phyloP scores from a whole-genome alignment of 2,888 invertebrate genomes.

The Tenthredo livida region DNA sequence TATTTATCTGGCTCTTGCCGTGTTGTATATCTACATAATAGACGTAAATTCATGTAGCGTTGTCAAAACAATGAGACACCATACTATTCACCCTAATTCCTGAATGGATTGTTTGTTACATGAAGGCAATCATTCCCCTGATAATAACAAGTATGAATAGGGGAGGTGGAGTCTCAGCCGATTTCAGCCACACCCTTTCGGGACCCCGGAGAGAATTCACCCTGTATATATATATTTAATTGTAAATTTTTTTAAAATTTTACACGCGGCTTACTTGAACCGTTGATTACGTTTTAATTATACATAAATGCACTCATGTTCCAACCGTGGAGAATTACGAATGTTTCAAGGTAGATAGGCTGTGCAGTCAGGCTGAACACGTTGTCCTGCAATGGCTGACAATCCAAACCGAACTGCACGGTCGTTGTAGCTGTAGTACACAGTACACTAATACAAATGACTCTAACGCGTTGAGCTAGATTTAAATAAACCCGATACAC shows the following conservation, averaged over 20 bases:
- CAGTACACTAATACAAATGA: not conserved
- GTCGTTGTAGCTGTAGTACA: not conserved
- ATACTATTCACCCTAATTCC: too few species aligned
- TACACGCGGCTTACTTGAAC: not conserved
- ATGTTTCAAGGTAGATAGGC: not conserved
- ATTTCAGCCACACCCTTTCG: too few species aligned
- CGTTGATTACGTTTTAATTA: not conserved
- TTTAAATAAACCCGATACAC: conserved; percentile 9
- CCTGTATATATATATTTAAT: not conserved
- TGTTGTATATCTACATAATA: too few species aligned
- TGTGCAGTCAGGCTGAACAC: not conserved
- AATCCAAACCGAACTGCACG: not conserved
- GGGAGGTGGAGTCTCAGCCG: too few species aligned
- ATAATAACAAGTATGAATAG: too few species aligned
- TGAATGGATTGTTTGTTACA: too few species aligned
- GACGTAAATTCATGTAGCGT: too few species aligned
- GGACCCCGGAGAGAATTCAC: too few species aligned
- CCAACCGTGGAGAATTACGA: not conserved
- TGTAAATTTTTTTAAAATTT: not conserved
- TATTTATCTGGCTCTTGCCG: too few species aligned
- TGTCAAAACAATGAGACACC: too few species aligned
- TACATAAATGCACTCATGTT: not conserved
- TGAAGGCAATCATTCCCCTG: too few species aligned
- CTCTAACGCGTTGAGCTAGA: not conserved
- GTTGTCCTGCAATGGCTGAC: conserved; percentile 2